These are phyloP conservation scores for Allolobophora icterica DNA, from an alignment of 2,888 invertebrate species.

Conservation along the genomic window DNA sequence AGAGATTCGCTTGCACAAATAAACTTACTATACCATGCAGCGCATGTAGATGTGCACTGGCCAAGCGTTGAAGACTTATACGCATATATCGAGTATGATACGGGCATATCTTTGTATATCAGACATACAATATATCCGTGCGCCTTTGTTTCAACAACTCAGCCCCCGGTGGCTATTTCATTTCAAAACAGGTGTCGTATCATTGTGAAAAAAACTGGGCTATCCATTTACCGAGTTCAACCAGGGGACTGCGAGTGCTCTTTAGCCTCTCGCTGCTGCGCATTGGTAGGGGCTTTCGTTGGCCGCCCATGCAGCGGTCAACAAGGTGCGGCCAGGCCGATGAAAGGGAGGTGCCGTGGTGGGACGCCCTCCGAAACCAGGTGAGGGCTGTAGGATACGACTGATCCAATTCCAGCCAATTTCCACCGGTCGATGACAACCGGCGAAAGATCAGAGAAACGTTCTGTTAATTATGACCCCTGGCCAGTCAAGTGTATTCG, in stretches of 20 bases:
- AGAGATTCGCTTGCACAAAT: background rate
- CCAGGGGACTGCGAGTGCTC: background rate
- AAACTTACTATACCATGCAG: background rate
- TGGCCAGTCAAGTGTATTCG: background rate
- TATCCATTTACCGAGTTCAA: slow-evolving; percentile 1
- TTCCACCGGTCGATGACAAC: background rate
- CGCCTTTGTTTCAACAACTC: background rate
- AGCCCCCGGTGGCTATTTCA: background rate
- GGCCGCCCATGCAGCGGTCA: background rate
- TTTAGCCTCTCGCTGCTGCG: background rate
- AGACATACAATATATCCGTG: background rate
- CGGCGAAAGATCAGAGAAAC: background rate
- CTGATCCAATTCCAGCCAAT: background rate
- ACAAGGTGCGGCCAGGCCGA: background rate
- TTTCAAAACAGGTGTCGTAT: slow-evolving; percentile 17
- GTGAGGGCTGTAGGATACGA: background rate
- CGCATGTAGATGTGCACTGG: background rate
- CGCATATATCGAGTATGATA: background rate
- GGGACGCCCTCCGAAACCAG: background rate
- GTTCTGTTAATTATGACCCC: slow-evolving; percentile 11
- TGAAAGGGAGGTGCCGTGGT: background rate
- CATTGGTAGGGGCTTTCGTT: background rate
- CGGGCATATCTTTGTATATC: no score
- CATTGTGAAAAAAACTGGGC: background rate
- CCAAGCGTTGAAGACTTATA: background rate